A percentile compares a stretch with the other conserved stretches of the same genome.
Evolutionary conservation across 2,797 vertebrate species (phyloP).

Genomic region (Neomorphus geoffroyi): DNA sequence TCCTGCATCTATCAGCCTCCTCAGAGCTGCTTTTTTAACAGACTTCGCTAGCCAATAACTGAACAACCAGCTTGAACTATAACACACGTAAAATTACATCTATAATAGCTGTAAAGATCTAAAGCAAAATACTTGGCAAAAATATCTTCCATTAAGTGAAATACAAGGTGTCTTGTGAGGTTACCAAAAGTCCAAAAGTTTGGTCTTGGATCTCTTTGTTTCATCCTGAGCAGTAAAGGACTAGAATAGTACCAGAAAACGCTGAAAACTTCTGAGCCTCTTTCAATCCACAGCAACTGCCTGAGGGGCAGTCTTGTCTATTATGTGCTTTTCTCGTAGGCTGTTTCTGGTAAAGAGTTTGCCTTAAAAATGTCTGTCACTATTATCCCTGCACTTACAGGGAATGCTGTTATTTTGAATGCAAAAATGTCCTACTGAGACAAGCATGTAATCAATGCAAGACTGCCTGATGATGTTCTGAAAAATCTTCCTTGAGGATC

Average conservation of each 20-base stretch:
- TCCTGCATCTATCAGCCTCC: not conserved
- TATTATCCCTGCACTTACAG: not conserved
- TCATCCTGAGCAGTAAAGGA: not conserved
- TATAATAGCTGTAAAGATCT: not conserved
- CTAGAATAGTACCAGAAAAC: not conserved
- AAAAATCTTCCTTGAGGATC: slow-evolving; percentile 3
- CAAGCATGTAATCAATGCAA: not conserved
- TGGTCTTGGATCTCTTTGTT: not conserved
- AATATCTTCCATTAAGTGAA: not conserved
- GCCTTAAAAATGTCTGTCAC: slow-evolving; percentile 4
- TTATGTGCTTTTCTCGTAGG: not conserved
- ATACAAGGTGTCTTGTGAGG: not conserved
- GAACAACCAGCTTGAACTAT: not conserved
- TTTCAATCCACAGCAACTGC: not conserved
- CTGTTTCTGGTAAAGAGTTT: slow-evolving; percentile 22
- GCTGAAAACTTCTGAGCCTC: not conserved
- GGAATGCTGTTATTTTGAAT: slow-evolving; percentile 16
- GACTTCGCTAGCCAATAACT: not conserved
- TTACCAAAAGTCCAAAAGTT: not conserved
- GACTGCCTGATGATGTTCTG: not conserved
- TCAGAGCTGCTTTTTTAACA: not conserved
- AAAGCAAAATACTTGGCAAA: not conserved
- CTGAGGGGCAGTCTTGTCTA: not conserved
- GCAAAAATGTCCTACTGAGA: not conserved
- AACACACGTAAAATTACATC: not conserved